These are phyloP conservation scores for Zelleria hepariella DNA, from an alignment of 2,888 invertebrate species.

Conservation along the genomic window DNA sequence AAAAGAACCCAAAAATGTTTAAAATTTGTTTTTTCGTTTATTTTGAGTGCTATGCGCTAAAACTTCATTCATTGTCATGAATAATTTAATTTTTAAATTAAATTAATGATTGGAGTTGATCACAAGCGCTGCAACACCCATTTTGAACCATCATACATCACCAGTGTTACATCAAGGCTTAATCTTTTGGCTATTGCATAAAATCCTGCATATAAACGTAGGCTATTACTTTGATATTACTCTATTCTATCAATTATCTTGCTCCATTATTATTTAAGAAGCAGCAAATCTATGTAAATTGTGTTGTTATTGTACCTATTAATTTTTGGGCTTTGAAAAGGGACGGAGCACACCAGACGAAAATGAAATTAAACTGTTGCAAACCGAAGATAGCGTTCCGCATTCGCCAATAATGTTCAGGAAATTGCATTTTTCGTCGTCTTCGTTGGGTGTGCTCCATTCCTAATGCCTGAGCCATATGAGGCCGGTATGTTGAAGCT, in stretches of 20 bases:
- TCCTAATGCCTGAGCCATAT: neutral
- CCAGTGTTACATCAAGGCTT: neutral
- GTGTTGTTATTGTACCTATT: neutral
- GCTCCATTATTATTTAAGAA: neutral
- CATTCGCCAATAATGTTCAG: too few relatives aligned
- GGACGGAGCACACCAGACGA: neutral
- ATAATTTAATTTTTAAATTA: conserved; percentile 52
- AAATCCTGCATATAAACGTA: neutral
- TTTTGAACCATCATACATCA: neutral
- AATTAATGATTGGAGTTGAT: conserved; percentile 35
- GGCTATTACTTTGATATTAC: neutral
- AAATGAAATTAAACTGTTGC: neutral
- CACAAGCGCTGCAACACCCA: neutral
- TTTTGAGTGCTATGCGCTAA: neutral
- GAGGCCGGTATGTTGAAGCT: too few relatives aligned
- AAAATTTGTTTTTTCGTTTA: neutral
- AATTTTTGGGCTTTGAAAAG: neutral
- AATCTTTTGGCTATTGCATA: neutral
- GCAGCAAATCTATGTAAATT: neutral
- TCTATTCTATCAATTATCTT: neutral
- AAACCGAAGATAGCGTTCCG: too few relatives aligned
- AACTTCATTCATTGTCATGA: conserved; percentile 42
- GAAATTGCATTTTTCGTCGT: neutral
- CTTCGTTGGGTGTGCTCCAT: conserved; percentile 4
- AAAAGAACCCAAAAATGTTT: conserved; percentile 2